phyloP scores from a whole-genome alignment of 2,888 invertebrate species.

The Spilarctia lutea region DNA sequence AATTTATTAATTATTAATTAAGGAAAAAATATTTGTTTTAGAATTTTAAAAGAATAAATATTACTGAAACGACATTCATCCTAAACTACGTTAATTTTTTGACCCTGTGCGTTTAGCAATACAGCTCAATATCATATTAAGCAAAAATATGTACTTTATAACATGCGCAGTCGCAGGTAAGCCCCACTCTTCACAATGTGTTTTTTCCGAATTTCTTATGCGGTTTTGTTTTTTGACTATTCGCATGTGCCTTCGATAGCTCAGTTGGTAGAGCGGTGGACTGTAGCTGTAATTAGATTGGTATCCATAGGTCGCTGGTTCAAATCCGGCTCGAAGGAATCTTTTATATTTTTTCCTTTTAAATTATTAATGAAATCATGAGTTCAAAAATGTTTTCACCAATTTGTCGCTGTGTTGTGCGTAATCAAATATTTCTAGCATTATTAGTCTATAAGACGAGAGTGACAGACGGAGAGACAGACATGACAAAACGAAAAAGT shows the following conservation, averaged over 20 bases:
- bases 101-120: neutral
- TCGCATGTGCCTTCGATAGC: conserved; percentile 78
- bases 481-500: too few species aligned
- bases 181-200: neutral
- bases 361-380: too few species aligned
- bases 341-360: neutral
- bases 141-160: neutral
- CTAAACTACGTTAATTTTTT: neutral
- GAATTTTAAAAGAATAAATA: neutral
- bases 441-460: too few species aligned
- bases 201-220: neutral
- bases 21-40: too few species aligned
- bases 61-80: neutral
- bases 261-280: conserved; percentile 87
- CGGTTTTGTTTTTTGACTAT: neutral
- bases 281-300: conserved; percentile 69
- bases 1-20: too few species aligned
- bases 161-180: neutral
- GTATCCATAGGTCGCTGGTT: conserved; percentile 88
- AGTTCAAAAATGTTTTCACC: too few species aligned
- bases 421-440: too few species aligned
- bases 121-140: neutral
- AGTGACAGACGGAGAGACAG: too few species aligned
- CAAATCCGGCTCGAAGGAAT: conserved; percentile 87
- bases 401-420: too few species aligned